phyloP scores from a whole-genome alignment of 2,113 vertebrate genomes.

The Pseudopodoces humilis region DNA sequence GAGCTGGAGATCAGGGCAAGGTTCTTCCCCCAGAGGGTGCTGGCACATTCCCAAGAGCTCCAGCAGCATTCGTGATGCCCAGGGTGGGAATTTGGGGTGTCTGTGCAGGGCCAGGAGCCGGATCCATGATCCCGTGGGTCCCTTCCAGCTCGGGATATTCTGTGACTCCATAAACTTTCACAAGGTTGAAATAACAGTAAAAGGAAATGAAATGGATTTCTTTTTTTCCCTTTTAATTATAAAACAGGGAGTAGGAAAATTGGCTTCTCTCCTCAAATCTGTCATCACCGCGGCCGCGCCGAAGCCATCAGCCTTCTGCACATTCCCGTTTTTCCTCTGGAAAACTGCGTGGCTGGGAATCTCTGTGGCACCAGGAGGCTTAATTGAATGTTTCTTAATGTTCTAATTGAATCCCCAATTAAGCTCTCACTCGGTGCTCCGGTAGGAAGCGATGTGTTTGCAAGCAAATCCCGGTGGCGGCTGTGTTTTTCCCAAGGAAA shows the following conservation, averaged over 20 bases:
- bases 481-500: background rate
- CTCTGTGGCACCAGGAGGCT: background rate
- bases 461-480: background rate
- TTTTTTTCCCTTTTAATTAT: background rate
- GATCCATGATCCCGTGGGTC: background rate
- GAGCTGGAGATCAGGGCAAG: background rate
- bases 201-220: background rate
- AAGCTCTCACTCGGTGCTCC: background rate
- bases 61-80: fast-evolving
- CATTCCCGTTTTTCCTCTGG: background rate
- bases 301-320: background rate
- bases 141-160: background rate
- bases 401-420: constrained; percentile 18
- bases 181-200: background rate
- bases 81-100: background rate
- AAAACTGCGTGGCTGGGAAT: background rate
- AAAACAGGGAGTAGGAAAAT: background rate
- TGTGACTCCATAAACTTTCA: background rate
- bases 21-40: background rate
- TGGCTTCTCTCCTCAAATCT: background rate
- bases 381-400: constrained; percentile 1
- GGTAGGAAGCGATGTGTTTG: background rate
- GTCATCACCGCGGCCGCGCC: background rate
- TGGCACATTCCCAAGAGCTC: background rate
- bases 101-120: background rate